Base-by-base conservation (phyloP, 2,888 invertebrate species). In the Oxytorus armatus region DNA sequence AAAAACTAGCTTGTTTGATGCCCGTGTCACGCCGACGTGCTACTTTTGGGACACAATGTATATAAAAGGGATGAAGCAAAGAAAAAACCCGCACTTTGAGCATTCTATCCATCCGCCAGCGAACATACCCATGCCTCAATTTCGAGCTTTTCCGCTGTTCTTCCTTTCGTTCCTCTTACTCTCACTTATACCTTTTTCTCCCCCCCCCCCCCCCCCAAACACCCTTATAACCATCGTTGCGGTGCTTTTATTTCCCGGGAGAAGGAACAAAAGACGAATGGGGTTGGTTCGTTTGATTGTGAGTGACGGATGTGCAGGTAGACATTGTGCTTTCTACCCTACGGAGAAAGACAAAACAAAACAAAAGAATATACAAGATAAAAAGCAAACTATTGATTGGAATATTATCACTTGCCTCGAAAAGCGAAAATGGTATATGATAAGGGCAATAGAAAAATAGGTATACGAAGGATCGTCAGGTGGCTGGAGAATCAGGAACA, bases 211-310 rank as follows among this genome's bases (percentile, higher is more conserved):
- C 44, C 47, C 33, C 36, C 59, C 73, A 36, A 51, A 36, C 57
- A 59, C 44, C 47, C 25, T 44, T 44, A 42, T 63, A 42, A 47
- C 49, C 42, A 73, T 61, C 55, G 36, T 53, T 53, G 57, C n/a
- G n/a, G 42, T 66, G 55, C 70, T 77, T 81, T 74, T 77, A 77
- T 75, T 81, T 81, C 77, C 81, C 70, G 51, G 53, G 77, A 75
- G 77, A 74, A 69, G 55, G 66, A 81, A 81, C 77, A 8, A 33
- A 11, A 14, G 73, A 77, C 77, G 70, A 72, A 81, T 74, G 69
- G 69, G 73, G 42, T 69, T 57, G 25, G 49, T 69, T 65, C 70
- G 75, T 70, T 77, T 74, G 74, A 77, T 65, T 77, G 77, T 74
- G 74, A 77, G 69, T 77, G 77, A 74, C 77, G 53, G 55, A 39